phyloP scores from a whole-genome alignment of 1,140 invertebrate species.

The Gerris buenoi region DNA sequence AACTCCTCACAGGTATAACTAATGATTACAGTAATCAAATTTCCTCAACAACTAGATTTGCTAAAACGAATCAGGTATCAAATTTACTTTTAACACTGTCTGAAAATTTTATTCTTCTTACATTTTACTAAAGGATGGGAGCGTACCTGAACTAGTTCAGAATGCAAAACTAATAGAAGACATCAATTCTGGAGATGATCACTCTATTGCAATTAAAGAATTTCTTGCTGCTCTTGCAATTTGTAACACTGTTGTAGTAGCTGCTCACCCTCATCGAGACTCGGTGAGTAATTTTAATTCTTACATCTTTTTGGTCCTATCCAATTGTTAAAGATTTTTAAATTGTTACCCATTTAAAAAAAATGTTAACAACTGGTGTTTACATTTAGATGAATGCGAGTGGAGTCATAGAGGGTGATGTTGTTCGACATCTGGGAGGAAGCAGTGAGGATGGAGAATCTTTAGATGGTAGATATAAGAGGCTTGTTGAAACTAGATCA shows the following conservation, averaged over 20 bases:
- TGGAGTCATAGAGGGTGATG: slow-evolving; percentile 42
- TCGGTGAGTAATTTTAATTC: slow-evolving; percentile 30
- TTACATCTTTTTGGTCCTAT: too few species aligned
- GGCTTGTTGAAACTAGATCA: slow-evolving; percentile 52
- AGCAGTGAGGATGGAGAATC: slow-evolving; percentile 5
- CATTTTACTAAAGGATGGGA: slow-evolving; percentile 9
- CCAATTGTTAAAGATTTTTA: too few species aligned
- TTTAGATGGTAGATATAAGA: slow-evolving; percentile 33
- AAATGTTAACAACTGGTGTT: too few species aligned
- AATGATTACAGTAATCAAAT: too few species aligned
- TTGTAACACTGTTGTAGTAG: slow-evolving; percentile 93
- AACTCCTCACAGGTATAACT: slow-evolving; percentile 13
- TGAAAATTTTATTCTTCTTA: not conserved
- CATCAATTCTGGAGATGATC: slow-evolving; percentile 28
- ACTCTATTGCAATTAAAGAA: slow-evolving; percentile 42
- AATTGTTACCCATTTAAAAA: too few species aligned
- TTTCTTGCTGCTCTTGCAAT: slow-evolving; percentile 83
- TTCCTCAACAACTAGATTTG: too few species aligned
- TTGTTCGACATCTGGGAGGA: slow-evolving; percentile 16
- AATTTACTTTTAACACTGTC: not conserved
- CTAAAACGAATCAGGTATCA: not conserved
- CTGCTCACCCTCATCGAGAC: slow-evolving; percentile 75
- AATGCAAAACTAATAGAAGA: slow-evolving; percentile 54
- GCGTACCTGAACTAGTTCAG: slow-evolving; percentile 34
- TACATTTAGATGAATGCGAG: slow-evolving; percentile 71